Evolutionary conservation across 2,888 invertebrate genomes (phyloP).

Genomic region (Magallana nippona): DNA sequence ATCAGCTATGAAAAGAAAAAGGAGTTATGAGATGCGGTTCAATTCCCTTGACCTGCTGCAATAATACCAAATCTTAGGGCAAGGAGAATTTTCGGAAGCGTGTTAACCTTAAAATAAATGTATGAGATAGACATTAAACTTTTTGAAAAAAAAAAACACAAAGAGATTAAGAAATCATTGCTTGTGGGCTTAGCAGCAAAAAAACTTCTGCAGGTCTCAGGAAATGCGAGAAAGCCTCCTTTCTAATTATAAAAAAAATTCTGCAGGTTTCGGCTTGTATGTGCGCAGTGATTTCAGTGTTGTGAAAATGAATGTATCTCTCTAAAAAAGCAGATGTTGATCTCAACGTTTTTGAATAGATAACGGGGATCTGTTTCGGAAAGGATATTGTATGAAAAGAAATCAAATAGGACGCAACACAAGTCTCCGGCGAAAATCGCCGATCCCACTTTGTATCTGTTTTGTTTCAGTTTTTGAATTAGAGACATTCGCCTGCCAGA

Average conservation of each 20-base stretch:
- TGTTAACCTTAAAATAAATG: not conserved
- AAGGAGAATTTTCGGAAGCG: not conserved
- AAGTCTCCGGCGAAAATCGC: not conserved
- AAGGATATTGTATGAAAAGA: slow-evolving; percentile 32
- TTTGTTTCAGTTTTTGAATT: slow-evolving; percentile 21
- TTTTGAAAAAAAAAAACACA: not conserved
- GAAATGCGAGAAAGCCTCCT: not conserved
- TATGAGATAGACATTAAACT: not conserved
- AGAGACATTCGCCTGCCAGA: slow-evolving; percentile 4
- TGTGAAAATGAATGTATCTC: slow-evolving; percentile 32
- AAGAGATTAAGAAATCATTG: slow-evolving; percentile 25
- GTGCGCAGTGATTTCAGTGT: not conserved
- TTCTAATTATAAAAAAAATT: slow-evolving; percentile 13
- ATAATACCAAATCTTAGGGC: not conserved
- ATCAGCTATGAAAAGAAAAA: not conserved
- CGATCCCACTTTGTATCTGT: slow-evolving; percentile 9
- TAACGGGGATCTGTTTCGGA: slow-evolving; percentile 9
- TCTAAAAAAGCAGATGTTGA: slow-evolving; percentile 29
- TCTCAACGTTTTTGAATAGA: slow-evolving; percentile 17
- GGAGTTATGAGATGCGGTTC: slow-evolving; percentile 2
- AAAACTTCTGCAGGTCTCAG: not conserved
- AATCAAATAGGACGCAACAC: slow-evolving; percentile 11
- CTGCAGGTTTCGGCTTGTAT: slow-evolving; percentile 13
- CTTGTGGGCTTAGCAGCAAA: not conserved
- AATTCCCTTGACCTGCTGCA: not conserved